Percentiles rank a stretch among this genome's conserved stretches.
Conservation (phyloP, 2,888 invertebrate species). For the Sthenelais limicola region DNA sequence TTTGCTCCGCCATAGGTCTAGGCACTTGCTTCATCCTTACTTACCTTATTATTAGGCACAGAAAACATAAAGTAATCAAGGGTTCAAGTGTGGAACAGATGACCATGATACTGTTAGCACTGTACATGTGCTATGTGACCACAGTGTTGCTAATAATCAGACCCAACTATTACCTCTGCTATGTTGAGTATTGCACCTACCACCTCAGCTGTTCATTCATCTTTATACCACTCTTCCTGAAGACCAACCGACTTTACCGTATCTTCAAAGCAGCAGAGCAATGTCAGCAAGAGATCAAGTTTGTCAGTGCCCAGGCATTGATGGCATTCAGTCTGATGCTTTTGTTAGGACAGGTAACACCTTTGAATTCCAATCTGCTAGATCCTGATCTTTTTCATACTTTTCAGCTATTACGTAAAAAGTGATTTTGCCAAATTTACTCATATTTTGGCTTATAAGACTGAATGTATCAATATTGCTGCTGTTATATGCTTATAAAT, state of each 20-base stretch:
- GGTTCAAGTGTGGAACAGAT: slow-evolving; percentile 51
- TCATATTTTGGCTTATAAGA: no score
- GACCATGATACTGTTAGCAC: slow-evolving; percentile 49
- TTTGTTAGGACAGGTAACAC: no score
- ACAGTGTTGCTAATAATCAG: slow-evolving; percentile 45
- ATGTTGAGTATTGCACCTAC: slow-evolving; percentile 48
- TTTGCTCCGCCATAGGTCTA: slow-evolving; percentile 42
- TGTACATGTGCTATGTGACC: slow-evolving; percentile 47
- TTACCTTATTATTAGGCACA: slow-evolving; percentile 47
- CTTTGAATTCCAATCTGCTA: no score
- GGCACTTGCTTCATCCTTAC: slow-evolving; percentile 29
- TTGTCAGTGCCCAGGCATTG: background rate
- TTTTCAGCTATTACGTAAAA: no score
- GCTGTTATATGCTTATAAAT: no score
- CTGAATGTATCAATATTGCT: no score
- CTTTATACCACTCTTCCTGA: slow-evolving; percentile 52
- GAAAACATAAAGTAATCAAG: slow-evolving; percentile 53
- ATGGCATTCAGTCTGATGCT: background rate
- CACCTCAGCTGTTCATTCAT: slow-evolving; percentile 54
- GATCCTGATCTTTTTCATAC: no score
- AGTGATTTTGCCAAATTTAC: no score
- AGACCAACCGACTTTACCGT: slow-evolving; percentile 27
- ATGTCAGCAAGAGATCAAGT: slow-evolving; percentile 20
- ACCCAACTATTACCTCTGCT: slow-evolving; percentile 49
- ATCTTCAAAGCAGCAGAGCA: slow-evolving; percentile 17